Evolutionary conservation across 2,797 vertebrate genomes (phyloP).

Genomic region (Benthosema pterotum): DNA sequence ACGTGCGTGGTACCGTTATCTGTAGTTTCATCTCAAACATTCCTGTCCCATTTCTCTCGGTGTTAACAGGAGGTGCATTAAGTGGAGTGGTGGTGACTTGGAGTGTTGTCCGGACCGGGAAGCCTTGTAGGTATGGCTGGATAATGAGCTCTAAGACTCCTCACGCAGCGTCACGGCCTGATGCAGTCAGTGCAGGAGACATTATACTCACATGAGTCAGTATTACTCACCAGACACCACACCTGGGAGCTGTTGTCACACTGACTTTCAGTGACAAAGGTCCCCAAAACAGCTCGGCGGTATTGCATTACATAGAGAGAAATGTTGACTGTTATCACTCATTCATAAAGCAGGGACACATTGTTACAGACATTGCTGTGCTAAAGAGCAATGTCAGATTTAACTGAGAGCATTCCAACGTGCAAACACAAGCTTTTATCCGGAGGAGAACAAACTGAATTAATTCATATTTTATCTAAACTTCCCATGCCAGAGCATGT

Average conservation of each 20-base stretch:
- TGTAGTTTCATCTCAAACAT: slow-evolving; percentile 56
- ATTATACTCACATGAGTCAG: neutral
- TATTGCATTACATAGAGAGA: slow-evolving; percentile 1
- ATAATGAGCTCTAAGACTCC: neutral
- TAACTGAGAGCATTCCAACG: no score
- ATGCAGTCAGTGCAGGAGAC: slow-evolving; percentile 8
- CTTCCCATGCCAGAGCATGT: no score
- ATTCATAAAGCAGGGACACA: neutral
- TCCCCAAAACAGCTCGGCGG: neutral
- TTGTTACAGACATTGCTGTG: slow-evolving; percentile 5
- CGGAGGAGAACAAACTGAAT: no score
- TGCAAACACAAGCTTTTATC: no score
- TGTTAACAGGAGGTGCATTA: slow-evolving; percentile 9
- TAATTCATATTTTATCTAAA: no score
- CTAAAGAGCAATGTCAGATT: slow-evolving; percentile 17
- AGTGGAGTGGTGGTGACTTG: slow-evolving; percentile 4
- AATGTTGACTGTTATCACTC: neutral
- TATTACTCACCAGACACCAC: slow-evolving; percentile 6
- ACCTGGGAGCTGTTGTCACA: slow-evolving; percentile 22
- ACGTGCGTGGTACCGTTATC: slow-evolving; percentile 44
- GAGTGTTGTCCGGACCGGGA: neutral
- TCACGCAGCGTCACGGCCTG: neutral
- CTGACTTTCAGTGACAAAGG: slow-evolving; percentile 10
- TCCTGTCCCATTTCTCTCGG: slow-evolving; percentile 44
- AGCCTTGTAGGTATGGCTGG: neutral